These are phyloP conservation scores for Berghia stephanieae DNA, from an alignment of 1,140 invertebrate species.

Conservation along the genomic window DNA sequence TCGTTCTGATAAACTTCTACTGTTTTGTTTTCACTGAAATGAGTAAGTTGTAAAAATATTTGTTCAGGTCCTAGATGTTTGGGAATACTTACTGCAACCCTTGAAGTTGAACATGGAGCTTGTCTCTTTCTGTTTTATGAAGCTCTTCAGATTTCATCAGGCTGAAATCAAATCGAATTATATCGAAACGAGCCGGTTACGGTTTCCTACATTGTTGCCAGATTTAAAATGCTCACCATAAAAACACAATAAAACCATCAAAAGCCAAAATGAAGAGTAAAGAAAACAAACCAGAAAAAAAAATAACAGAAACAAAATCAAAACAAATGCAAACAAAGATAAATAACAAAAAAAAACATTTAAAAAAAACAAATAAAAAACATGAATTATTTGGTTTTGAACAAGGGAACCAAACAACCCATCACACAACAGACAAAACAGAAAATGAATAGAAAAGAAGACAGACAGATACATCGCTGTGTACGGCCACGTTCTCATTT, in stretches of 20 bases:
- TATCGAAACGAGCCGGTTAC: too few relatives aligned
- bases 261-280: background rate
- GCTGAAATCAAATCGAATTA: background rate
- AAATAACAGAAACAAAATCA: background rate
- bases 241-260: too few relatives aligned
- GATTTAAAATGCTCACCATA: background rate
- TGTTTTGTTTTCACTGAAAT: slow-evolving; percentile 67
- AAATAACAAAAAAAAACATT: too few relatives aligned
- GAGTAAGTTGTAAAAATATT: background rate
- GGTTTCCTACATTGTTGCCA: background rate
- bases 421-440: too few relatives aligned
- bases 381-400: too few relatives aligned
- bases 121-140: background rate
- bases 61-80: background rate
- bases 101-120: background rate
- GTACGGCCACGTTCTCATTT: too few relatives aligned
- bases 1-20: slow-evolving; percentile 68
- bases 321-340: background rate
- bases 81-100: background rate
- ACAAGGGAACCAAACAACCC: too few relatives aligned
- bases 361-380: too few relatives aligned
- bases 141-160: background rate
- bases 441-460: too few relatives aligned
- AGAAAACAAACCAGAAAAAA: background rate
- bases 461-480: too few relatives aligned